Percentiles rank a stretch among this genome's conserved stretches.
phyloP scores from a whole-genome alignment of 30 jellyfish, hydroid and myxozoan genomes.

The Aurelia aurita complex sp. Pacific region DNA sequence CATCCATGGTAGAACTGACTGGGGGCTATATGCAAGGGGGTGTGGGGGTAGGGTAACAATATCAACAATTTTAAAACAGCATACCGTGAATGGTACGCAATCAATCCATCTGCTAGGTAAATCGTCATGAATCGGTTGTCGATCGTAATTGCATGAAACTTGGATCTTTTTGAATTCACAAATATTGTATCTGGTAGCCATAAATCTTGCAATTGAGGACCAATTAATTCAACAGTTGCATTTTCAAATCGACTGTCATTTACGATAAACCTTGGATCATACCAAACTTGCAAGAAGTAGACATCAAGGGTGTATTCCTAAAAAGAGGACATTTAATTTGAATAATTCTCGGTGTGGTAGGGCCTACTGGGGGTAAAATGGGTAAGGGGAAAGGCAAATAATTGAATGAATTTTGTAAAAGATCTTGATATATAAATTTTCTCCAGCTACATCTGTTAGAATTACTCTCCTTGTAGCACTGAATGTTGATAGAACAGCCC shows the following conservation, averaged over 20 bases:
- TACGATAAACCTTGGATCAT: conserved; percentile 77
- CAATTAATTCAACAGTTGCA: conserved; percentile 71
- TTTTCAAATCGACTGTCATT: conserved; percentile 31
- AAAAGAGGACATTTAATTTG: not conserved
- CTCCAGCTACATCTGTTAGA: too few relatives aligned
- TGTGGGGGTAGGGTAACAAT: too few relatives aligned
- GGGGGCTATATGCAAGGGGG: too few relatives aligned
- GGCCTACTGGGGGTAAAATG: too few relatives aligned
- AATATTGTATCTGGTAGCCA: conserved; percentile 97
- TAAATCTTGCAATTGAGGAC: conserved; percentile 73
- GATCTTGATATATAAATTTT: too few relatives aligned
- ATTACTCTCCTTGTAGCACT: too few relatives aligned
- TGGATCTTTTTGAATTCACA: conserved; percentile 82
- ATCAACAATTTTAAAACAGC: not conserved
- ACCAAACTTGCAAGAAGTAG: conserved; percentile 94
- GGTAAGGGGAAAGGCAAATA: too few relatives aligned
- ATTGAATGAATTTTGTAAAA: too few relatives aligned
- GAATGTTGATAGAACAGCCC: too few relatives aligned
- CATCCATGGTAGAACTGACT: too few relatives aligned
- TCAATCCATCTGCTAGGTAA: conserved; percentile 57
- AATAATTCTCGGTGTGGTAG: too few relatives aligned
- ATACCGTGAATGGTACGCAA: conserved; percentile 87
- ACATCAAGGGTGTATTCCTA: conserved; percentile 85
- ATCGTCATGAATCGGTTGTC: conserved; percentile 84
- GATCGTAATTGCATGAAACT: conserved; percentile 80